Conservation (phyloP, 2,113 vertebrate genomes). For the Canis aureus region DNA sequence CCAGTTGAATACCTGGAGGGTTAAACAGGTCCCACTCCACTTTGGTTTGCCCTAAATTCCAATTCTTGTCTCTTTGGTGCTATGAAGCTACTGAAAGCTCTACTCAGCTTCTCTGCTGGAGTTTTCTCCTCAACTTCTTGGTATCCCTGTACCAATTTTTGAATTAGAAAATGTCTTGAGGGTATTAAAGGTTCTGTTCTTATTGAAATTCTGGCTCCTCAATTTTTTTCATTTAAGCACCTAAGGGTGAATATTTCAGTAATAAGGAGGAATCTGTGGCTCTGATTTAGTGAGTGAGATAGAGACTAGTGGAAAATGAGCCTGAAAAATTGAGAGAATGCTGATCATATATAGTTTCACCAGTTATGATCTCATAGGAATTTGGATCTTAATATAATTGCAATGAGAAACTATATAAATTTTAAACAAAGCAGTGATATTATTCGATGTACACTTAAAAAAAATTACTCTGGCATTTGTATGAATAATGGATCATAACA, state of each 20-base stretch:
- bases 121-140: neutral
- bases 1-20: neutral
- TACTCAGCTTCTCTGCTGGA: neutral
- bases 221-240: neutral
- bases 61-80: neutral
- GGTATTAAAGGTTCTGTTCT: neutral
- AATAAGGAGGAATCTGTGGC: neutral
- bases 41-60: neutral
- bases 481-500: neutral
- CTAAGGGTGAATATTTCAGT: neutral
- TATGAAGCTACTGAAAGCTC: neutral
- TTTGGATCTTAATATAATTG: slow-evolving; percentile 1
- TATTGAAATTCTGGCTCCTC: neutral
- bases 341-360: neutral
- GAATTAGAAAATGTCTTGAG: neutral
- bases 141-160: neutral
- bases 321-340: neutral
- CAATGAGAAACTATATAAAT: slow-evolving; percentile 37
- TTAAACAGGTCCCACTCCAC: neutral
- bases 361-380: neutral
- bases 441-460: slow-evolving; percentile 35
- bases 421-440: slow-evolving; percentile 4
- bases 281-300: neutral
- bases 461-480: slow-evolving; percentile 18
- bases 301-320: neutral